A percentile compares a stretch with the other conserved stretches of the same genome.
Evolutionary conservation across 37 sponge, comb jelly and placozoan genomes (phyloP).

Genomic region (Aphrocallistes beatrix): DNA sequence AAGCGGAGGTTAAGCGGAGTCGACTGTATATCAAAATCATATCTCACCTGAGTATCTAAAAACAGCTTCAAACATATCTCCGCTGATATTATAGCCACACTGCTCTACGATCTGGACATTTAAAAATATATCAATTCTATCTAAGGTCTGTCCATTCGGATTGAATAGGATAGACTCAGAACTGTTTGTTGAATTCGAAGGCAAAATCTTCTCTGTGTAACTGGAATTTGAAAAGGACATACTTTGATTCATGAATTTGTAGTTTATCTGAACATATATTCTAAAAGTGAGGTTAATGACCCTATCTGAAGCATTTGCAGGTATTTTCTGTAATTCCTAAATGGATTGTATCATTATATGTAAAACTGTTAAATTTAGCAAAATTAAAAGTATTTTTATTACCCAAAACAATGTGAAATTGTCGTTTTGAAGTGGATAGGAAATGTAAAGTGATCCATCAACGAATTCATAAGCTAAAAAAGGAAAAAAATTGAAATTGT

Average conservation of each 20-base stretch:
- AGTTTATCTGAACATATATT: not conserved
- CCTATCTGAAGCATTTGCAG: not conserved
- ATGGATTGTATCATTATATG: not conserved
- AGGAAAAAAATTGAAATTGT: too few species aligned
- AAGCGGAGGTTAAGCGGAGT: too few species aligned
- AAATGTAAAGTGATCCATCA: not conserved
- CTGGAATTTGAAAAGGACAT: too few species aligned
- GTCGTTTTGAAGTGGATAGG: not conserved
- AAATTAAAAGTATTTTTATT: not conserved
- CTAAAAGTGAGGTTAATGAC: not conserved
- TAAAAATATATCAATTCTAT: not conserved
- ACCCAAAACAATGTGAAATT: not conserved
- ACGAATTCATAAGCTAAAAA: not conserved
- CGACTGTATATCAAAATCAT: too few species aligned
- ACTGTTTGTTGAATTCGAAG: too few species aligned
- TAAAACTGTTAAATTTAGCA: not conserved
- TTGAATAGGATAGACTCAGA: too few species aligned
- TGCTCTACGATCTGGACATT: not conserved
- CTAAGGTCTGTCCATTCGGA: too few species aligned
- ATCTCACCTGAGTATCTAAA: too few species aligned
- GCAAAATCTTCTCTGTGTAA: too few species aligned
- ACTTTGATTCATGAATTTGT: not conserved
- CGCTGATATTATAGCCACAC: not conserved
- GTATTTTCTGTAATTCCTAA: too few species aligned
- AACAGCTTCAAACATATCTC: too few species aligned